phyloP scores from a whole-genome alignment of 1,140 invertebrate genomes.

The Coptotermes formosanus region DNA sequence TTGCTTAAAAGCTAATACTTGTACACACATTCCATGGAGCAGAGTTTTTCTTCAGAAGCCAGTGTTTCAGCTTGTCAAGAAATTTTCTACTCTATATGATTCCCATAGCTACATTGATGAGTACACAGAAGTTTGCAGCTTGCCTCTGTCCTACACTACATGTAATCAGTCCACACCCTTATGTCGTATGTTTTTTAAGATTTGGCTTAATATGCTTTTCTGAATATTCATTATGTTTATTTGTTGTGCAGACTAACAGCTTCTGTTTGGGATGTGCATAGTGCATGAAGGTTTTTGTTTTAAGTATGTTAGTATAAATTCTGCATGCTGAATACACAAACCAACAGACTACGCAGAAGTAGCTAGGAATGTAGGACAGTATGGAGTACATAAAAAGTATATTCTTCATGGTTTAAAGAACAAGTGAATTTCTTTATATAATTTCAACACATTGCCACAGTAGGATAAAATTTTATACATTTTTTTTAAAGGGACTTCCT shows the following conservation, averaged over 20 bases:
- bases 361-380: neutral
- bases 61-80: too few species aligned
- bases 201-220: too few species aligned
- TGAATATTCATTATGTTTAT: too few species aligned
- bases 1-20: too few species aligned
- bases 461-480: neutral
- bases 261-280: neutral
- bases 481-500: neutral
- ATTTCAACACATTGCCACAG: neutral
- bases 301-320: neutral
- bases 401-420: neutral
- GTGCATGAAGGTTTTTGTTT: neutral
- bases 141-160: too few species aligned
- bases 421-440: neutral
- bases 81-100: too few species aligned
- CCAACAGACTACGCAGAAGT: constrained; percentile 5
- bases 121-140: too few species aligned
- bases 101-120: too few species aligned
- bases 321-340: constrained; percentile 15
- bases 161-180: too few species aligned
- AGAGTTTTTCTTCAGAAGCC: too few species aligned
- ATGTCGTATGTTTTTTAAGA: too few species aligned
- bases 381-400: neutral
- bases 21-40: too few species aligned
- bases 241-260: neutral